These are phyloP conservation scores for Tetramorium alpestre DNA, from an alignment of 1,140 invertebrate species.

Conservation along the genomic window DNA sequence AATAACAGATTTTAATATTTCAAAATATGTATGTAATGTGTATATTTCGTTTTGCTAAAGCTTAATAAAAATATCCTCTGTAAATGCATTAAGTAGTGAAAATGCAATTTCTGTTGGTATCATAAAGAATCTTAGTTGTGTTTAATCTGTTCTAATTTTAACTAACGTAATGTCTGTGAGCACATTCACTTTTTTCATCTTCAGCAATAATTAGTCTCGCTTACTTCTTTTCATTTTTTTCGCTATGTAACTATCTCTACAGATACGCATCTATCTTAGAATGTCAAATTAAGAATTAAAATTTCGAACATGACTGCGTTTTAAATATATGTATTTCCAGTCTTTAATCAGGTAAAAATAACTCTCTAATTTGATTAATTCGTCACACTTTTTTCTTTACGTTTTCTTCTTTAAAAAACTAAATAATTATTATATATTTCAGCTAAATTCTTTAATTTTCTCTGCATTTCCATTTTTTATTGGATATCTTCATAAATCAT, in stretches of 20 bases:
- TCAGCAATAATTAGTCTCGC: constrained; percentile 48
- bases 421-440: neutral
- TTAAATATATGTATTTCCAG: neutral
- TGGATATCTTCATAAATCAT: neutral
- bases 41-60: neutral
- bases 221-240: constrained; percentile 29
- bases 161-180: neutral
- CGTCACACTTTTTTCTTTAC: neutral
- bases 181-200: constrained; percentile 46
- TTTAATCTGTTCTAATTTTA: constrained; percentile 34
- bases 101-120: constrained; percentile 14
- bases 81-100: constrained; percentile 8
- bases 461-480: neutral
- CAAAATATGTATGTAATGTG: neutral
- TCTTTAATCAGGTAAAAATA: neutral
- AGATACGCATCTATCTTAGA: constrained; percentile 5
- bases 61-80: neutral
- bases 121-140: neutral
- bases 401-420: neutral
- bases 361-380: constrained; percentile 4
- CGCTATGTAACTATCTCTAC: constrained; percentile 4
- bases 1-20: neutral
- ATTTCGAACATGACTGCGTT: neutral
- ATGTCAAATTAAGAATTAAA: constrained; percentile 23
- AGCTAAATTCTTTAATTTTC: neutral